Conservation (phyloP, 1,140 invertebrate genomes). For the Nasonia giraulti region DNA sequence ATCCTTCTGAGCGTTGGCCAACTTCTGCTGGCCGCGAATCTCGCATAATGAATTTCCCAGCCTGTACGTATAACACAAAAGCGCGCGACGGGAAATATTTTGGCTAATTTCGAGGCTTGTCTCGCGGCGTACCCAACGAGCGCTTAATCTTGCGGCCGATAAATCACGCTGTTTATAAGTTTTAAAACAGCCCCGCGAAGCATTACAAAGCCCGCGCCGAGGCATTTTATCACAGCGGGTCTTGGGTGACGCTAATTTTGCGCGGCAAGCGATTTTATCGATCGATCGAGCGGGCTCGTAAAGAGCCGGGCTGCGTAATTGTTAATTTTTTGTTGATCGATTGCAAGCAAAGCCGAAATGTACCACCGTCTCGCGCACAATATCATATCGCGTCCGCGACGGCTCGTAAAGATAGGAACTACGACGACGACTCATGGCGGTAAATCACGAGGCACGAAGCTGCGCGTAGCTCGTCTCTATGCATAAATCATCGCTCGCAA, state of each 20-base stretch:
- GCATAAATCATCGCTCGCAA: slow-evolving; percentile 24
- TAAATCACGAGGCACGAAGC: slow-evolving; percentile 26
- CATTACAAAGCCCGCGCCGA: slow-evolving; percentile 25
- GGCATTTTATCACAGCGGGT: slow-evolving; percentile 22
- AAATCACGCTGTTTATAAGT: slow-evolving; percentile 47
- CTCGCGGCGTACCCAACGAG: not conserved
- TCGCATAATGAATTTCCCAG: slow-evolving; percentile 32
- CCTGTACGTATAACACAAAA: too few species aligned
- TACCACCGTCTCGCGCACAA: not conserved
- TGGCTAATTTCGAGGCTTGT: not conserved
- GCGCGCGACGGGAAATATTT: too few species aligned
- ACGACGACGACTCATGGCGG: slow-evolving; percentile 2
- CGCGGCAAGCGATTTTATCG: slow-evolving; percentile 26
- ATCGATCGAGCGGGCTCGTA: slow-evolving; percentile 24
- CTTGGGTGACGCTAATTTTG: slow-evolving; percentile 37
- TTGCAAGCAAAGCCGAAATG: too few species aligned
- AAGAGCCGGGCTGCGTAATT: too few species aligned
- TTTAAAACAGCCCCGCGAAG: slow-evolving; percentile 34
- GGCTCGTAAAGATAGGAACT: slow-evolving; percentile 23
- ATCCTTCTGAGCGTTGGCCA: not conserved
- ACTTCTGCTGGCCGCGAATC: slow-evolving; percentile 36
- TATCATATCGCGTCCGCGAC: not conserved
- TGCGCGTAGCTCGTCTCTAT: slow-evolving; percentile 18
- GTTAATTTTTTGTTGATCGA: too few species aligned
- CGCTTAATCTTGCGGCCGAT: slow-evolving; percentile 24